Evolutionary conservation across 2,113 vertebrate genomes (phyloP).

Genomic region (Sturnus vulgaris): DNA sequence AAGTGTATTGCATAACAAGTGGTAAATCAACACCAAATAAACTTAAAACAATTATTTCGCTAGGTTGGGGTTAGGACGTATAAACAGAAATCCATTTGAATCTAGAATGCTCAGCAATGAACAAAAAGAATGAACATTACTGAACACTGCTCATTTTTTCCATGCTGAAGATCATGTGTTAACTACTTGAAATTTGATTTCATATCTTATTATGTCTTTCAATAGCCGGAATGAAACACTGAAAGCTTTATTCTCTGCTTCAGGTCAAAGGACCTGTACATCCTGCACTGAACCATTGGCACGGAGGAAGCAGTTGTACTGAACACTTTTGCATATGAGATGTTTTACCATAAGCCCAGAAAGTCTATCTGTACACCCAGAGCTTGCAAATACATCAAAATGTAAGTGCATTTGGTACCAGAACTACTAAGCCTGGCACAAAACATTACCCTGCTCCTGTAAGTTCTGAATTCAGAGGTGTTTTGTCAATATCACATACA

Average conservation of each 20-base stretch:
- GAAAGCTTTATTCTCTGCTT: background rate
- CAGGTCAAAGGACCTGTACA: background rate
- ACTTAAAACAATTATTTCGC: background rate
- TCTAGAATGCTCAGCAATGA: background rate
- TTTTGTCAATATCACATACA: slow-evolving; percentile 74
- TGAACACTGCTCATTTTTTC: background rate
- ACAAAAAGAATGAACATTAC: background rate
- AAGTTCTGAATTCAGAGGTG: slow-evolving; percentile 78
- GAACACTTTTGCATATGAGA: background rate
- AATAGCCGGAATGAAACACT: background rate
- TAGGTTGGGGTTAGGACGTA: background rate
- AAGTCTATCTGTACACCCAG: background rate
- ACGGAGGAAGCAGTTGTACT: background rate
- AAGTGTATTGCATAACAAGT: background rate
- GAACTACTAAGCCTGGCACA: background rate
- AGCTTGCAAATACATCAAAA: background rate
- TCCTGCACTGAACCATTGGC: background rate
- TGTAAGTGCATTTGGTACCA: background rate
- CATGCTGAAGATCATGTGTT: background rate
- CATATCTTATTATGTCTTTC: background rate
- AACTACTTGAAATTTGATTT: background rate
- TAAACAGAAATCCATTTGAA: background rate
- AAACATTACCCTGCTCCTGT: slow-evolving; percentile 81
- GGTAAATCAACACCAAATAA: background rate
- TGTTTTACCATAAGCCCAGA: background rate